Conservation (phyloP, 2,113 vertebrate genomes). For the Anguilla rostrata region DNA sequence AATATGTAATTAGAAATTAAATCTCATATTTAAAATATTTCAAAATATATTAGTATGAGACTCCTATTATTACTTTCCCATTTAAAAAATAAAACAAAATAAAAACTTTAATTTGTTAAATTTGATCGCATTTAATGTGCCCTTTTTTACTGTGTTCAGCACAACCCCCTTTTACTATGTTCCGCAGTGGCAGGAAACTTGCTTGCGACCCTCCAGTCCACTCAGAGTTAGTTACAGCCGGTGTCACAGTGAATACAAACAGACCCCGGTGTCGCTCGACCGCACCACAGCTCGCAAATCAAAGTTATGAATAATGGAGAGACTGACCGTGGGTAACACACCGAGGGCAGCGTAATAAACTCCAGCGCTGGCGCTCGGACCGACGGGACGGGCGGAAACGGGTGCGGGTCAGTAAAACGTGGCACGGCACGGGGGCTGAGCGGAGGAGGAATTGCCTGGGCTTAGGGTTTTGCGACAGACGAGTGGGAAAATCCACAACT, state of each 20-base stretch:
- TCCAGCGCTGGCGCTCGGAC: background rate
- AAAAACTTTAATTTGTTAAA: too few relatives aligned
- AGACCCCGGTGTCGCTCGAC: background rate
- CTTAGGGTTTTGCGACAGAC: constrained; percentile 11
- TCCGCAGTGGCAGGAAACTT: background rate
- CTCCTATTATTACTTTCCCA: too few relatives aligned
- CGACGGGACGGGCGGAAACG: background rate
- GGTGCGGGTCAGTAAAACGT: background rate
- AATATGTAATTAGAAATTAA: too few relatives aligned
- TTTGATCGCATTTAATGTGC: too few relatives aligned
- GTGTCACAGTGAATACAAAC: background rate
- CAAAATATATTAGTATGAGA: too few relatives aligned
- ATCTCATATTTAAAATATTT: too few relatives aligned
- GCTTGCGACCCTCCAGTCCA: background rate
- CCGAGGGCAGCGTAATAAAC: background rate
- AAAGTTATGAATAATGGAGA: background rate
- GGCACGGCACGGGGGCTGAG: background rate
- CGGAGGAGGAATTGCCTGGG: constrained; percentile 9
- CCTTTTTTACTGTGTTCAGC: background rate
- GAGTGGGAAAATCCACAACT: constrained; percentile 7
- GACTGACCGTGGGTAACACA: background rate
- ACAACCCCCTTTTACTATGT: background rate
- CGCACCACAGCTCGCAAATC: background rate
- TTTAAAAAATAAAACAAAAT: too few relatives aligned
- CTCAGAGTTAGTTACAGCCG: background rate